Conservation (phyloP, 2,888 invertebrate species). For the Thymelicus acteon region DNA sequence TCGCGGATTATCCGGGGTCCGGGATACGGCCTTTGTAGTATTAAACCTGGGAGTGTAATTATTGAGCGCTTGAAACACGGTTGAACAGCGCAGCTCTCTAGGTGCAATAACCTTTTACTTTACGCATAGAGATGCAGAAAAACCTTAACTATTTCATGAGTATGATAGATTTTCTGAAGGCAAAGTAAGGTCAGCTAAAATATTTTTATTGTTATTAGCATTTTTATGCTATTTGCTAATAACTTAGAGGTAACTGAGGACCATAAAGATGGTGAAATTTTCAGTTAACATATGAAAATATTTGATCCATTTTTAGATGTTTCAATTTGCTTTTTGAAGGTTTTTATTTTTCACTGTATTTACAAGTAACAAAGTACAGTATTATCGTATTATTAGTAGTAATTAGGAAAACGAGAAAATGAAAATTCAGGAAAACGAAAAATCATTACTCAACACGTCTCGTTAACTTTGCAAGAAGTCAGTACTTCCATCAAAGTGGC, state of each 20-base stretch:
- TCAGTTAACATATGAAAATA: no score
- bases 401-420: not conserved
- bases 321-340: no score
- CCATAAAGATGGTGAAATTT: no score
- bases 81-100: not conserved
- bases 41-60: conserved; percentile 24
- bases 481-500: conserved; percentile 52
- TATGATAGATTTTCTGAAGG: no score
- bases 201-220: no score
- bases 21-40: conserved; percentile 20
- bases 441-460: conserved; percentile 8
- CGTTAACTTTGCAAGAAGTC: conserved; percentile 21
- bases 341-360: no score
- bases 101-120: conserved; percentile 3
- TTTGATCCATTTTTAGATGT: no score
- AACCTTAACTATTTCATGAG: not conserved
- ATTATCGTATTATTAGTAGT: no score
- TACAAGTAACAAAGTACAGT: no score
- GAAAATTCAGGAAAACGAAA: not conserved
- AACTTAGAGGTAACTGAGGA: no score
- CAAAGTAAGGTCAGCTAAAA: no score
- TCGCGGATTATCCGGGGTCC: conserved; percentile 21
- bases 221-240: no score
- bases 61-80: not conserved
- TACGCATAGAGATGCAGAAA: not conserved